Percentiles rank a stretch among this genome's conserved stretches.
These are phyloP conservation scores for Odontesthes bonariensis DNA, from an alignment of 2,113 vertebrate genomes.

Conservation along the genomic window DNA sequence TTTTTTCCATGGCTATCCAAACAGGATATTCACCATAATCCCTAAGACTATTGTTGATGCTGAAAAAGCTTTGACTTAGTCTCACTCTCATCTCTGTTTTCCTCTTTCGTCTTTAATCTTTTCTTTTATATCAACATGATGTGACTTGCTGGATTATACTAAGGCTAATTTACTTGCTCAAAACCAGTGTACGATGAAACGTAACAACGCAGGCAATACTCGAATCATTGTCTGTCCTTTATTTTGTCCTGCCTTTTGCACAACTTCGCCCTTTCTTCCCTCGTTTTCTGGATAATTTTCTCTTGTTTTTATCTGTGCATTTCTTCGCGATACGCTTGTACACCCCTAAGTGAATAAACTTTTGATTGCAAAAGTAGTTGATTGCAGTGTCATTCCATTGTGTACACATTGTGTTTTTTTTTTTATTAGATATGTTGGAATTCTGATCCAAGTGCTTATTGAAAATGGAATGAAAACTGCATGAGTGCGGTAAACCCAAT, in stretches of 20 bases:
- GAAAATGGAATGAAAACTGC: not conserved
- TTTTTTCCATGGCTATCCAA: constrained; percentile 40
- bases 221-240: not conserved
- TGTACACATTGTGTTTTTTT: not conserved
- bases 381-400: not conserved
- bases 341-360: not conserved
- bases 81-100: constrained; percentile 25
- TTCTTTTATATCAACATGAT: constrained; percentile 46
- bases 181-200: not conserved
- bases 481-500: not conserved
- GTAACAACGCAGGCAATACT: constrained; percentile 2
- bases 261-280: not conserved
- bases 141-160: constrained; percentile 29
- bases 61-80: constrained; percentile 40
- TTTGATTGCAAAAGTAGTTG: not conserved
- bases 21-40: constrained; percentile 55
- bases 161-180: not conserved
- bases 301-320: not conserved
- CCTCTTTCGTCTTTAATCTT: constrained; percentile 41
- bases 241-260: not conserved
- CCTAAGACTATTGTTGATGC: constrained; percentile 35
- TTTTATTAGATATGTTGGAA: constrained; percentile 1
- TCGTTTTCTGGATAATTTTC: not conserved
- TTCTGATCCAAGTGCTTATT: constrained; percentile 5
- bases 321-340: too few relatives aligned